Evolutionary conservation across 2,888 invertebrate species (phyloP).

Genomic region (Nematopogon swammerdamellus): DNA sequence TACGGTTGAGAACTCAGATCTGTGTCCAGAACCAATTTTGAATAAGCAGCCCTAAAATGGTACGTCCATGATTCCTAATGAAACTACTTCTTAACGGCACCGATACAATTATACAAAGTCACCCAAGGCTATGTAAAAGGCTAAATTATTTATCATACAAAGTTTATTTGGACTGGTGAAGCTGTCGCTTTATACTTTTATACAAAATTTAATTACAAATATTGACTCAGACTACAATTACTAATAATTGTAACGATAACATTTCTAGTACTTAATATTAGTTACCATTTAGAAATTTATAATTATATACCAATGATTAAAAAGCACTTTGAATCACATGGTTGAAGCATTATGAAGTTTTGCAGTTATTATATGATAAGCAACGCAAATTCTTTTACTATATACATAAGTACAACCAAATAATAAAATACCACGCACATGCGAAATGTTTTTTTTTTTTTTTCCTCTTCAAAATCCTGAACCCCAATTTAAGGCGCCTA

Average conservation of each 20-base stretch:
- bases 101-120: conserved; percentile 6
- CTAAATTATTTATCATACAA: no score
- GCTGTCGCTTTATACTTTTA: background rate
- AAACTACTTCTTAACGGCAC: conserved; percentile 10
- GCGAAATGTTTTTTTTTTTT: no score
- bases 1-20: no score
- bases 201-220: background rate
- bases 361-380: conserved; percentile 28
- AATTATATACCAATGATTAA: conserved; percentile 16
- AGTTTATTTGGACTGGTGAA: background rate
- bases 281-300: conserved; percentile 27
- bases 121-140: no score
- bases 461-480: no score
- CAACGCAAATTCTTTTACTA: conserved; percentile 32
- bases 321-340: conserved; percentile 47
- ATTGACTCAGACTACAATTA: conserved; percentile 8
- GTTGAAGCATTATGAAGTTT: conserved; percentile 26
- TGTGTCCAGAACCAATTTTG: background rate
- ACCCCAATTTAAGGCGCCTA: no score
- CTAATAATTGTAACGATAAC: conserved; percentile 5
- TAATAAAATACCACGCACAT: conserved; percentile 54
- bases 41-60: background rate
- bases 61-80: background rate
- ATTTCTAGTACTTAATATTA: background rate
- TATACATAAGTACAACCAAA: conserved; percentile 38